A percentile compares a stretch with the other conserved stretches of the same genome.
phyloP scores from a whole-genome alignment of 2,888 invertebrate species.

The Merodon equestris region DNA sequence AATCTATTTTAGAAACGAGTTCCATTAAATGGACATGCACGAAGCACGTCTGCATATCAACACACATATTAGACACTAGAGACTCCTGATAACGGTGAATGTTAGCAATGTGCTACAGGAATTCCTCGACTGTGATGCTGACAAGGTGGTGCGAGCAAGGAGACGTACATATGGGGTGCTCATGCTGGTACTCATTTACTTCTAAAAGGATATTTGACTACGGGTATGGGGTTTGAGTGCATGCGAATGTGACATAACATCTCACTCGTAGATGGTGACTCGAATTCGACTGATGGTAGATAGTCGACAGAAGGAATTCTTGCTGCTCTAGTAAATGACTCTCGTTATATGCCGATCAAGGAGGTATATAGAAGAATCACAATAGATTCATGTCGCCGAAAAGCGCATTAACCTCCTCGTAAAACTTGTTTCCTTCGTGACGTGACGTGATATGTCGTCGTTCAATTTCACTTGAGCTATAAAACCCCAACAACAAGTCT shows the following conservation, averaged over 20 bases:
- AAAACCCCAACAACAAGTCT: constrained; percentile 21
- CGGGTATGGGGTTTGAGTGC: constrained; percentile 13
- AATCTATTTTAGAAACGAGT: constrained; percentile 61
- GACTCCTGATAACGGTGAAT: constrained; percentile 61
- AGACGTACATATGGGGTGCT: constrained; percentile 21
- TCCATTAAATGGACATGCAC: constrained; percentile 64
- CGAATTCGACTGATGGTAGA: no score
- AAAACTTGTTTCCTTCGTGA: no score
- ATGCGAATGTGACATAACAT: background rate
- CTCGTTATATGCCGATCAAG: no score
- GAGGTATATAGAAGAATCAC: no score
- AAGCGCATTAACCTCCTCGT: no score
- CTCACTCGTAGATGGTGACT: no score
- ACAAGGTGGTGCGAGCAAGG: constrained; percentile 23
- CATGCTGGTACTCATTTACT: constrained; percentile 46
- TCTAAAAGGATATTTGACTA: constrained; percentile 33
- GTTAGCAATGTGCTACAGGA: constrained; percentile 40
- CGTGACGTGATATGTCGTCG: no score
- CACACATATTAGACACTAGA: constrained; percentile 38
- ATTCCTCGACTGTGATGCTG: constrained; percentile 33
- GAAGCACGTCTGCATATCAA: constrained; percentile 55
- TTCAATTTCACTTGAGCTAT: no score
- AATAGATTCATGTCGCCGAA: no score
- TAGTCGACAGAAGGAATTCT: no score
- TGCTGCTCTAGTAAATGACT: no score